Conservation (phyloP, 2,888 invertebrate genomes). For the Andrena hattorfiana region DNA sequence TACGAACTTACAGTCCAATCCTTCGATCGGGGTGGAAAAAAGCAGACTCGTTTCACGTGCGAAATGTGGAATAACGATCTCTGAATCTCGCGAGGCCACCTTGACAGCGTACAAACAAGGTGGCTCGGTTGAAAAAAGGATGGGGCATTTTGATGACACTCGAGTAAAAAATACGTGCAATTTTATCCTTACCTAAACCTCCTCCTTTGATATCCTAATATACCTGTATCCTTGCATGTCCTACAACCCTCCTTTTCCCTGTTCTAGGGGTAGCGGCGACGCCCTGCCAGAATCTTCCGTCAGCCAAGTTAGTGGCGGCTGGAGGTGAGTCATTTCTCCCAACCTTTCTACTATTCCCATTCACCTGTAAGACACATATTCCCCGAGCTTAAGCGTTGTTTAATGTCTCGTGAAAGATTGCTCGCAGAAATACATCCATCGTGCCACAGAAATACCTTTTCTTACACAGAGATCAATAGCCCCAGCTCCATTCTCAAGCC, state of each 20-base stretch:
- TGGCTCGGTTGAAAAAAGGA: not conserved
- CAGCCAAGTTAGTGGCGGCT: slow-evolving; percentile 86
- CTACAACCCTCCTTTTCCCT: slow-evolving; percentile 79
- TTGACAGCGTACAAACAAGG: not conserved
- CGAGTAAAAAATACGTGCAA: not conserved
- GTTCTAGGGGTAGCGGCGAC: slow-evolving; percentile 86
- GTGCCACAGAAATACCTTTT: not conserved
- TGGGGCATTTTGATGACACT: no score
- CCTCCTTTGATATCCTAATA: slow-evolving; percentile 21
- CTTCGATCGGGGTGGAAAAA: not conserved
- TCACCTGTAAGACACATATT: slow-evolving; percentile 21
- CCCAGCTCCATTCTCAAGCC: no score
- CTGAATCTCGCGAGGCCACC: not conserved
- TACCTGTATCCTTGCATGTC: slow-evolving; percentile 74
- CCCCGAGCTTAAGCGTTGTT: not conserved
- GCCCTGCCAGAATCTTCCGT: slow-evolving; percentile 86
- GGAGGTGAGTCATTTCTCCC: slow-evolving; percentile 86
- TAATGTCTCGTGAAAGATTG: not conserved
- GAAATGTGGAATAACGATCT: slow-evolving; percentile 11
- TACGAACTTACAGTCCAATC: not conserved
- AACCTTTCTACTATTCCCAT: slow-evolving; percentile 28
- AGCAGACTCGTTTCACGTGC: not conserved
- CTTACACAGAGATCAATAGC: no score
- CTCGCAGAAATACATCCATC: no score
- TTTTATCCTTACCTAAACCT: not conserved